Evolutionary conservation across 1,140 invertebrate genomes (phyloP), one percentile per base, ranked within the genome.

Genomic region (Procambarus virginalis): DNA sequence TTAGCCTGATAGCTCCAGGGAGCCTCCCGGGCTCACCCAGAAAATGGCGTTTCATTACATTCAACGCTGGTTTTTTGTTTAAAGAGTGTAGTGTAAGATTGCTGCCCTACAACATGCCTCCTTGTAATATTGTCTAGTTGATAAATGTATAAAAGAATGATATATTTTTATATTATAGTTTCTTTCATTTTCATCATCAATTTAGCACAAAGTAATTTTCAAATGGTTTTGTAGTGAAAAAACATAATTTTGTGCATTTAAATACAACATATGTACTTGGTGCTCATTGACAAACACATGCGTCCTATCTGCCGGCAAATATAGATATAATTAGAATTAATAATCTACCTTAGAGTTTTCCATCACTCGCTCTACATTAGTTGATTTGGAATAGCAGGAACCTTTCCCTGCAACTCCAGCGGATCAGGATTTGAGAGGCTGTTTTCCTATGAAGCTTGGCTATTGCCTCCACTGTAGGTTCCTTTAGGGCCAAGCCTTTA

Each of bases 321-420:
- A 34, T 34, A 34, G 34, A 34, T 34, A 34, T 34, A 34, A 55
- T 9, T 9, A 55, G 51, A 55, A 75, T 76, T 22, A 12, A n/a
- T 60, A 84, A 82, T 73, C 91, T 92, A 93, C 93, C 92, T 93
- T 75, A 60, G 88, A 92, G 89, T 94, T 94, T 91, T 94, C 93
- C 85, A 85, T 80, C 17, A 94, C 87, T 80, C 94, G 86, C 49
- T 93, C 83, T 17, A 77, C 77, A 84, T 94, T 93, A 51, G 93
- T 94, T 14, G 94, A 94, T 89, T 94, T 94, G 5, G 94, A 82
- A 94, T 94, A 49, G 93, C 93, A 9, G 93, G 91, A 55, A 94
- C 93, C 58, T 89, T 87, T 86, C 94, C 94, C 91, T 94, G 92
- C 34, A 94, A 51, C 93, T 93, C 94, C 94, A 94, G 51, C 93